Evolutionary conservation across 2,888 invertebrate species (phyloP).

Genomic region (Eupithecia exiguata): DNA sequence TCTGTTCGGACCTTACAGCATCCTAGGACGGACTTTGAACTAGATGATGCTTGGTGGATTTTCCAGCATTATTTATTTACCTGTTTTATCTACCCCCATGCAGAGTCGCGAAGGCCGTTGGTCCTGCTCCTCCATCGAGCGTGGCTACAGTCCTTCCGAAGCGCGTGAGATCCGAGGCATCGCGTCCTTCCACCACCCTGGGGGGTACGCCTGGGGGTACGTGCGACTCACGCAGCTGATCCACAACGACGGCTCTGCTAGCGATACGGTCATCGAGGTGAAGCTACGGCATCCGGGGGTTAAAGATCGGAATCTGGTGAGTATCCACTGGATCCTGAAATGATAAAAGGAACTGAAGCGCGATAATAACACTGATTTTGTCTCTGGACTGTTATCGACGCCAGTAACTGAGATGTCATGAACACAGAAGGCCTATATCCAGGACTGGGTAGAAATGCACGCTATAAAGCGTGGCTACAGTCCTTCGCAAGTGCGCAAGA

Average conservation of each 20-base stretch:
- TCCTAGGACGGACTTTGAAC: constrained; percentile 86
- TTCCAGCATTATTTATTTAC: neutral
- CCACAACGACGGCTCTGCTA: constrained; percentile 93
- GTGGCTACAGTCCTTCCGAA: constrained; percentile 94
- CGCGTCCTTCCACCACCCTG: constrained; percentile 95
- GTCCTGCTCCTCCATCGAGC: constrained; percentile 93
- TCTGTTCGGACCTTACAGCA: constrained; percentile 91
- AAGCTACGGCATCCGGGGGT: constrained; percentile 94
- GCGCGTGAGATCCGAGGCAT: constrained; percentile 93
- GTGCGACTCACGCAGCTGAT: constrained; percentile 94
- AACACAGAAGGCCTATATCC: no score
- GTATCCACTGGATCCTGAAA: no score
- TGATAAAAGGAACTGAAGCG: no score
- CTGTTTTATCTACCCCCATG: neutral
- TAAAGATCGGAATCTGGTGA: constrained; percentile 90
- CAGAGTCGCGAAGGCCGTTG: constrained; percentile 86
- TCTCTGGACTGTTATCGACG: no score
- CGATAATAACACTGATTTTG: no score
- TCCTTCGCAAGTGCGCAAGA: no score
- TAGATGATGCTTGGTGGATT: neutral
- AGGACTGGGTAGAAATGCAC: no score
- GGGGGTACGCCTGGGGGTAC: constrained; percentile 93
- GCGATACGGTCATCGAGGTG: constrained; percentile 95
- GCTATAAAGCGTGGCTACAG: no score
- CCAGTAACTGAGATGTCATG: no score